Percentiles rank a stretch among this genome's conserved stretches.
These are phyloP conservation scores for Diplodus puntazzo DNA, from an alignment of 2,797 vertebrate species.

Conservation along the genomic window DNA sequence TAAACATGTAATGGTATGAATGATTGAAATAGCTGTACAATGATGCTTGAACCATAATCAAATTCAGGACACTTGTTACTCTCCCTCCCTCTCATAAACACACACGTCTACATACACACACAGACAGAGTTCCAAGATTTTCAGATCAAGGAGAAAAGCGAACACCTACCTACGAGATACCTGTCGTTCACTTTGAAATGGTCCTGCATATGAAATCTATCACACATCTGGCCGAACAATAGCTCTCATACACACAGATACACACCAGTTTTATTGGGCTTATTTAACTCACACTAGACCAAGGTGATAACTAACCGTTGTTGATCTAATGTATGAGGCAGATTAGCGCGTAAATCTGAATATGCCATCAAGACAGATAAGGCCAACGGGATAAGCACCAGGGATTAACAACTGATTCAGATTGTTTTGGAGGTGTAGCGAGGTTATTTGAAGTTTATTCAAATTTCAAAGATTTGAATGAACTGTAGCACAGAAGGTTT, in stretches of 20 bases:
- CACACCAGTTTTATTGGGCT: not conserved
- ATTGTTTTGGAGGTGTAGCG: not conserved
- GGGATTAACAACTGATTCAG: not conserved
- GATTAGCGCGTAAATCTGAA: not conserved
- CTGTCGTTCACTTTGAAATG: slow-evolving; percentile 22
- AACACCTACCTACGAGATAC: too few species aligned
- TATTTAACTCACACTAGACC: not conserved
- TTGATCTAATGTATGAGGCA: slow-evolving; percentile 23
- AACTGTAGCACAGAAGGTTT: not conserved
- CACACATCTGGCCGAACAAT: slow-evolving; percentile 3
- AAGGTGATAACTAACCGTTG: slow-evolving; percentile 39
- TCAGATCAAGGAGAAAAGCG: slow-evolving; percentile 26
- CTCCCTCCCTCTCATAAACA: not conserved
- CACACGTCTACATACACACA: slow-evolving; percentile 7
- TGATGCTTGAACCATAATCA: slow-evolving; percentile 1
- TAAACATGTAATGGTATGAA: slow-evolving; percentile 1
- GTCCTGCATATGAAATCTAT: slow-evolving; percentile 19
- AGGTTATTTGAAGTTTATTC: not conserved
- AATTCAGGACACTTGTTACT: slow-evolving; percentile 7
- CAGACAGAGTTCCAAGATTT: slow-evolving; percentile 1
- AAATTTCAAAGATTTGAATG: not conserved
- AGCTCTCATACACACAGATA: not conserved
- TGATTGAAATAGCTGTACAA: slow-evolving; percentile 1
- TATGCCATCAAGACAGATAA: slow-evolving; percentile 15
- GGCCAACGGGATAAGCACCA: not conserved